phyloP scores from a whole-genome alignment of 1,140 invertebrate genomes.

The Papilio polyxenes region DNA sequence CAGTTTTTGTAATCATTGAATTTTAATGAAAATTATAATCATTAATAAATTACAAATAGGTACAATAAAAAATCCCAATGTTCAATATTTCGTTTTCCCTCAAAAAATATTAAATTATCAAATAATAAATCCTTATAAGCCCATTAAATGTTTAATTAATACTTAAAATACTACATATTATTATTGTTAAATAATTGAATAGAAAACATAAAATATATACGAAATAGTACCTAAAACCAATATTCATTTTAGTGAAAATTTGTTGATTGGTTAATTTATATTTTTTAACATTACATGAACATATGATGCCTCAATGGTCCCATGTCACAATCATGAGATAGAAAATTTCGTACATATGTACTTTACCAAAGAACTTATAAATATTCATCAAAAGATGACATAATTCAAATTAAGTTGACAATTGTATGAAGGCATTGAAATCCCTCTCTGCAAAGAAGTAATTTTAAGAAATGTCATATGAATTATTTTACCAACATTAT shows the following conservation, averaged over 20 bases:
- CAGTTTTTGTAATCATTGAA: not conserved
- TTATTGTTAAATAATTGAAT: not conserved
- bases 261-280: too few relatives aligned
- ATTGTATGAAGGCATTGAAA: not conserved
- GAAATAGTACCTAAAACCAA: not conserved
- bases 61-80: constrained; percentile 12
- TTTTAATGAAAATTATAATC: not conserved
- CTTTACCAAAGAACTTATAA: not conserved
- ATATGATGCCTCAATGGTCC: too few relatives aligned
- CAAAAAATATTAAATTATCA: not conserved
- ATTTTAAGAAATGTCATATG: not conserved
- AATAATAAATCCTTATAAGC: not conserved
- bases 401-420: not conserved
- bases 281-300: too few relatives aligned
- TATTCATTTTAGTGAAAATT: too few relatives aligned
- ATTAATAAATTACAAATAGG: not conserved
- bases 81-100: not conserved
- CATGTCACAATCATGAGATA: too few relatives aligned
- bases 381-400: not conserved
- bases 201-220: not conserved
- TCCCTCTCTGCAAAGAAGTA: not conserved
- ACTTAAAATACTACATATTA: constrained; percentile 1
- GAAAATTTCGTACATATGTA: not conserved
- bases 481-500: too few relatives aligned
- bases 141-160: not conserved